phyloP scores from a whole-genome alignment of 2,113 vertebrate species.

The Egretta garzetta region DNA sequence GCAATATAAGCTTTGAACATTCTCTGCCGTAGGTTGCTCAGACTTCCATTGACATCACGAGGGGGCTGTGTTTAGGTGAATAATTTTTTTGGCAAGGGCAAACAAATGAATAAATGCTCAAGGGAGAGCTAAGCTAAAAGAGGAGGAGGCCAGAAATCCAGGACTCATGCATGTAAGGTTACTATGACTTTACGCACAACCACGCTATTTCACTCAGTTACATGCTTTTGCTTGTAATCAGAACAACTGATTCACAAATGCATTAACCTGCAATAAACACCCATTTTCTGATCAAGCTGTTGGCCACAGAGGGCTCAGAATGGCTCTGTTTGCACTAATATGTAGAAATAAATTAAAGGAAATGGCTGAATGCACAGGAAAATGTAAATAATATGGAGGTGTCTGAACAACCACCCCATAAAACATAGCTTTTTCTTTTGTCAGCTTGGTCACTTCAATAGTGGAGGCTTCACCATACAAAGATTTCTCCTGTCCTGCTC shows the following conservation, averaged over 20 bases:
- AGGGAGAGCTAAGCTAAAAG: conserved; percentile 40
- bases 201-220: background rate
- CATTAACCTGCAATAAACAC: background rate
- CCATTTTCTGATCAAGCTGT: background rate
- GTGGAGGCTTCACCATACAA: background rate
- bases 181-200: background rate
- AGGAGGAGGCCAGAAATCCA: conserved; percentile 11
- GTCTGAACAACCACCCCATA: background rate
- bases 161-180: background rate
- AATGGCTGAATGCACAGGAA: background rate
- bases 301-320: background rate
- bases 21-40: conserved; percentile 64
- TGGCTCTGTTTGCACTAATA: background rate
- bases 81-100: conserved; percentile 69
- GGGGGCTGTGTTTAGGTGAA: conserved; percentile 38
- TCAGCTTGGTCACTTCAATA: background rate
- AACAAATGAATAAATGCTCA: conserved; percentile 62
- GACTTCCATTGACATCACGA: conserved; percentile 54
- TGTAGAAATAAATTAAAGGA: background rate
- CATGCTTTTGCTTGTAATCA: background rate
- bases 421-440: background rate
- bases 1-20: conserved; percentile 35
- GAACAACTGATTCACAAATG: background rate
- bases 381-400: background rate
- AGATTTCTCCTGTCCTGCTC: background rate